phyloP scores from a whole-genome alignment of 1,140 invertebrate species.

The Paraescarpia echinospica region DNA sequence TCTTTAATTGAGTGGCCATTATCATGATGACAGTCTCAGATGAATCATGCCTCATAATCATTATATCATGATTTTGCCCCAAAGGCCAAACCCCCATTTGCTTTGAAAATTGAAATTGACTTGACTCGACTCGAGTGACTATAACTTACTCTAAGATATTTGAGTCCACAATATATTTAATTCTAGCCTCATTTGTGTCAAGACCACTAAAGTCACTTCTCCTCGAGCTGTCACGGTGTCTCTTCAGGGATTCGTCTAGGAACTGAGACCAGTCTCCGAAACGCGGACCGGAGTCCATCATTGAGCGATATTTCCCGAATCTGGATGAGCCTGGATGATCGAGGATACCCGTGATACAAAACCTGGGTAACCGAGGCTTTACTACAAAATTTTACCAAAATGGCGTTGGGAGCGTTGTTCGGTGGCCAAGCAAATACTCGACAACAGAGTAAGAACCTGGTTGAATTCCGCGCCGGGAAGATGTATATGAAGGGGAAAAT shows the following conservation, averaged over 20 bases:
- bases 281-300: not conserved
- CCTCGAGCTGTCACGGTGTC: not conserved
- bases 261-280: not conserved
- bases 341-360: not conserved
- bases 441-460: slow-evolving; percentile 83
- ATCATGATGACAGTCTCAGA: no score
- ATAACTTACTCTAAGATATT: not conserved
- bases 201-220: not conserved
- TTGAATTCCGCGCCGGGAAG: slow-evolving; percentile 95
- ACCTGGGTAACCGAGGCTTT: not conserved
- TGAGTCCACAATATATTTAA: not conserved
- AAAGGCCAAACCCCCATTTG: no score
- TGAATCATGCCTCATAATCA: no score
- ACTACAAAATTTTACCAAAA: not conserved
- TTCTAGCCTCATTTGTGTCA: not conserved
- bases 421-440: slow-evolving; percentile 70
- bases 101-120: no score
- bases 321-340: not conserved
- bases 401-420: slow-evolving; percentile 52
- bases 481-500: slow-evolving; percentile 93
- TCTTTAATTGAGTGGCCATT: no score
- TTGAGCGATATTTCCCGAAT: not conserved
- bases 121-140: no score
- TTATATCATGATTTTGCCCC: no score
- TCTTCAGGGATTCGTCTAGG: not conserved